phyloP scores from a whole-genome alignment of 2,888 invertebrate genomes.

The Sphinx pinastri region DNA sequence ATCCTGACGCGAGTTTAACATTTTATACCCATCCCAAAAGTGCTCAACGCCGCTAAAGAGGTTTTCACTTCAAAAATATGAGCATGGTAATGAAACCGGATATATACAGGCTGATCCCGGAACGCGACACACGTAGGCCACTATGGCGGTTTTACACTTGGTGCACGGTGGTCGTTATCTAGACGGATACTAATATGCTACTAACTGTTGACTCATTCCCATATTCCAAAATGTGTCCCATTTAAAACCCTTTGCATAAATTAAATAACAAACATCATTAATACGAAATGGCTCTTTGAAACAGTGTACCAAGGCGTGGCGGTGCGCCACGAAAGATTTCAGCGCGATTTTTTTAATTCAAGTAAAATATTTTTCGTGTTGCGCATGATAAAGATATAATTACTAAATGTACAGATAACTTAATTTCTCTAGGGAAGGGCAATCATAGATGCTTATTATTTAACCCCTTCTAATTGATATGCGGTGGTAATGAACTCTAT shows the following conservation, averaged over 20 bases:
- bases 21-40: too few species aligned
- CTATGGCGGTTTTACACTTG: too few species aligned
- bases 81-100: too few species aligned
- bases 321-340: not conserved
- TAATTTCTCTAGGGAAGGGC: not conserved
- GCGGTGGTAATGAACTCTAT: not conserved
- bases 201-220: not conserved
- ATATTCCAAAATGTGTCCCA: not conserved
- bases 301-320: not conserved
- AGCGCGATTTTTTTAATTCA: constrained; percentile 17
- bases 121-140: too few species aligned
- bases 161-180: too few species aligned
- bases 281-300: not conserved
- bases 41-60: too few species aligned
- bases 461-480: constrained; percentile 1
- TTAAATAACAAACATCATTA: not conserved
- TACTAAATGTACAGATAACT: constrained; percentile 19
- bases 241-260: not conserved
- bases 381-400: constrained; percentile 12
- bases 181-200: too few species aligned
- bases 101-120: too few species aligned
- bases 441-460: constrained; percentile 11
- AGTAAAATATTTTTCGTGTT: constrained; percentile 20
- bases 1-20: too few species aligned
- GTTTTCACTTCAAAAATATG: too few species aligned